Conservation (phyloP, 53 echinoderm and acorn worm species). For the Luidia sarsii region DNA sequence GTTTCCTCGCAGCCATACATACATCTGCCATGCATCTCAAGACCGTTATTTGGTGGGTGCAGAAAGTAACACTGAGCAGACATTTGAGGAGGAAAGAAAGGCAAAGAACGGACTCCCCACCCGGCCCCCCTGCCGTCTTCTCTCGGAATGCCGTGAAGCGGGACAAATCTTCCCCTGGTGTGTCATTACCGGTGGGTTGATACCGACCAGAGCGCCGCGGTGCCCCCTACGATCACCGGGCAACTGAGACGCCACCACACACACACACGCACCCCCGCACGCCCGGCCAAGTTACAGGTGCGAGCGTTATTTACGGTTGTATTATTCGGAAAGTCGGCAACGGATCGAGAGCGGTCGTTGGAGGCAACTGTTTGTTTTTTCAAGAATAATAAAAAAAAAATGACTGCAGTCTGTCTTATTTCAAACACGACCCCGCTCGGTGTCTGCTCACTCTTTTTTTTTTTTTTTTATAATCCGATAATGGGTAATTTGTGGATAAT, state of each 20-base stretch:
- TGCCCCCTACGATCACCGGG: no score
- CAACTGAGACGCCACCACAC: no score
- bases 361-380: not conserved
- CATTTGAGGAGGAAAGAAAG: not conserved
- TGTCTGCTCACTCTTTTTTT: not conserved
- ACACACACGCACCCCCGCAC: not conserved
- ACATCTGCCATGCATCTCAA: no score
- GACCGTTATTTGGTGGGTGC: no score
- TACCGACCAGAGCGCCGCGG: not conserved
- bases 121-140: not conserved
- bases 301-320: constrained; percentile 23
- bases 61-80: constrained; percentile 8
- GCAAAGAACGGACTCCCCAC: not conserved
- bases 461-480: not conserved
- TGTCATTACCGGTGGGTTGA: constrained; percentile 1
- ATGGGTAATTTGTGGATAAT: not conserved
- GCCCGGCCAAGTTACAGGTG: not conserved
- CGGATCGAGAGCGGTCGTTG: not conserved
- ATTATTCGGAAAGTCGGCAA: not conserved
- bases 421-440: no score
- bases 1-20: no score
- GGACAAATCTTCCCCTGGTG: constrained; percentile 37
- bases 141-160: not conserved
- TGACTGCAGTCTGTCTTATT: not conserved
- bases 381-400: not conserved